Evolutionary conservation across 2,888 invertebrate species (phyloP), one percentile per base, ranked within the genome.

Genomic region (Parnassius glacialis): DNA sequence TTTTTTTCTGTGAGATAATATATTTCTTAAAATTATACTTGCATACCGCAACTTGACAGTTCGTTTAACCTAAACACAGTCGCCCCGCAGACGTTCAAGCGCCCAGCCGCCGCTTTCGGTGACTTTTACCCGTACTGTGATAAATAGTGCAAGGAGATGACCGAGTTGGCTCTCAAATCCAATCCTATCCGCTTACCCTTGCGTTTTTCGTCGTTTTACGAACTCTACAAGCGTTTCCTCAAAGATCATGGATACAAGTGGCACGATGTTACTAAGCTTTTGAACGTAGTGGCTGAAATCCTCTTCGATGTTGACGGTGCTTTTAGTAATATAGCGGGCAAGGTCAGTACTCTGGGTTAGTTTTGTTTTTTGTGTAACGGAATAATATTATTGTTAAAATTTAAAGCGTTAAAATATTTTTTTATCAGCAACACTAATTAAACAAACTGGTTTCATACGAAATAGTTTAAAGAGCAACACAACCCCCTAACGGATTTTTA

Each of bases 211-310:
- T 90, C 90, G 65, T 89, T 90, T 73, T 89, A 84, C 71, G 88
- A 88, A 66, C 78, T 91, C 52, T 92, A 90, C 78, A 90, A 85
- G 73, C 81, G 85, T 71, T 85, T 91, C 78, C 84, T 91, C 68
- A 89, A 90, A 81, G 90, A 90, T 68, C 88, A 90, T 77, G 84
- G 87, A 65, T 90, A 88, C 80, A 87, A 86, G 73, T 92, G 90
- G 92, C 90, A 89, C 72, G 90, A 91, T 77, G 77, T 92, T 67
- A 76, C 89, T 57, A 90, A 90, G 81, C 77, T 91, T 55, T 79
- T 92, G 67, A 80, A 83, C 60, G 83, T 87, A 52, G 75, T 90
- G 52, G 87, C 88, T 57, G 92, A 92, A 71, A 81, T 90, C 67
- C 84, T 91, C 72, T 90, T 91, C 74, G 89, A 90, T 79, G 84